phyloP scores from a whole-genome alignment of 2,797 vertebrate species.

The Catamblyrhynchus diadema region DNA sequence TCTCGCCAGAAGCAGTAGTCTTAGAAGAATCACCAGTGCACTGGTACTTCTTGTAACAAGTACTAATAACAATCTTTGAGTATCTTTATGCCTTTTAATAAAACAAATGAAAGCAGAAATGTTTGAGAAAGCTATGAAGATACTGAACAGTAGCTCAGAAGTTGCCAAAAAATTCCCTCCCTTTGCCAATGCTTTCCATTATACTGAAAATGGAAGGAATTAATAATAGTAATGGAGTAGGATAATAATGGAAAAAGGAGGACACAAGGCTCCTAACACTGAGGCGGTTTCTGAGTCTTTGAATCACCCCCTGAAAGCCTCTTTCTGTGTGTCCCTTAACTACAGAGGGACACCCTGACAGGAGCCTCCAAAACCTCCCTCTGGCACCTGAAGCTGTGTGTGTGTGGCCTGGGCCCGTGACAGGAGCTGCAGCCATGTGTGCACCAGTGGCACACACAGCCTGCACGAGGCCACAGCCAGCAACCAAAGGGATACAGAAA shows the following conservation, averaged over 20 bases:
- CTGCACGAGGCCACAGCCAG: background rate
- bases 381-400: background rate
- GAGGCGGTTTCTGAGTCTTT: background rate
- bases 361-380: background rate
- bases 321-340: background rate
- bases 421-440: background rate
- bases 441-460: rapidly evolving
- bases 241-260: background rate
- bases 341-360: background rate
- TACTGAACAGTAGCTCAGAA: background rate
- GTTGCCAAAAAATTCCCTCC: background rate
- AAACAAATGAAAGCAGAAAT: background rate
- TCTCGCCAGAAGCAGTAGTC: background rate
- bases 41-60: background rate
- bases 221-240: background rate
- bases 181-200: background rate
- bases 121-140: background rate
- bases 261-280: background rate
- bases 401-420: background rate
- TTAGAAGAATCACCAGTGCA: background rate
- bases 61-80: background rate
- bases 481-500: background rate
- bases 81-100: background rate
- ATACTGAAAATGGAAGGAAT: background rate
- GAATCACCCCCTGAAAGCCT: background rate